Base-by-base conservation (phyloP, 2,797 vertebrate species). In the Arremon aurantiirostris region DNA sequence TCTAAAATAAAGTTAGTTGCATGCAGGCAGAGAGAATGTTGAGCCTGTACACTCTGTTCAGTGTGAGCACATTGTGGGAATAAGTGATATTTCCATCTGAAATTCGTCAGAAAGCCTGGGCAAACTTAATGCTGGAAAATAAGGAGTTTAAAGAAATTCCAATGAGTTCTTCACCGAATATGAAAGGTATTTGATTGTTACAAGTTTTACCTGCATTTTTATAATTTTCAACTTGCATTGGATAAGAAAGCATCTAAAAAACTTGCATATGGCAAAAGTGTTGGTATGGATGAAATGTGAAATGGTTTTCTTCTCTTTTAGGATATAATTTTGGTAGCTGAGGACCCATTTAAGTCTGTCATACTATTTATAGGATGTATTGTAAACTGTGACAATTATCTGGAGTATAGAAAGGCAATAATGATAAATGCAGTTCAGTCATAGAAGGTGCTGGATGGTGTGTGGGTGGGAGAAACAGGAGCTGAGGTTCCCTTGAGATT, bases 1-100 rank as follows among this genome's bases (percentile, higher is more conserved):
- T 56, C 70, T 88, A 87, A 96, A 95, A 96, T 94, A 75, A 95
- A 95, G 85, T 82, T 41, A 64, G 73, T 60, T 82, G 64, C 81
- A 22, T 63, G 72, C 56, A 83, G 80, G 87, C 90, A 87, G 69
- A 91, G 76, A 69, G 52, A n/a, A 44, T 69, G 76, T 83, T 71
- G 92, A 88, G 66, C 80, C 28, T 88, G 81, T 82, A 86, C 59
- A 5, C 69, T 89, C 71, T 89, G 82, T 92, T 90, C 91, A 50
- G 65, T 57, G 46, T 9, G 59, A 82, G 61, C 35, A 30, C 16
- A 9, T 37, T 42, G 34, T 32, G 76, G 72, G 64, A 78, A 53
- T 56, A 56, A 28, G 44, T 35, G 27, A n/a, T 46, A 46, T 44
- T 86, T 81, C 59, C 27, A 14, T 59, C 32, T 42, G 49, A 83